Evolutionary conservation across 2,888 invertebrate species (phyloP).

Genomic region (Sinodicranocentrus sp.): DNA sequence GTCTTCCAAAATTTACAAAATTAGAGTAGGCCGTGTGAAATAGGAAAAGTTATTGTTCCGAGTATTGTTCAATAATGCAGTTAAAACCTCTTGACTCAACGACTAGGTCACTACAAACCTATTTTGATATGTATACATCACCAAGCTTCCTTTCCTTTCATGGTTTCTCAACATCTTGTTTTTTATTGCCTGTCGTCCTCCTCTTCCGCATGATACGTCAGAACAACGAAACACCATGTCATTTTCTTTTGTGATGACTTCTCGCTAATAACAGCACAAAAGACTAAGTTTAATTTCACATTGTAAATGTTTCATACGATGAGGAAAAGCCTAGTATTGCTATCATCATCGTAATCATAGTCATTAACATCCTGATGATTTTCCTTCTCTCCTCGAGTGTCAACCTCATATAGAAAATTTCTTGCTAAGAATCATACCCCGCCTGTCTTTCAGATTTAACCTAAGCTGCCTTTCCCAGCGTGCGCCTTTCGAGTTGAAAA

Average conservation of each 20-base stretch:
- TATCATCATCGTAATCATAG: slow-evolving; percentile 29
- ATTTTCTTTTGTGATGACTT: not conserved
- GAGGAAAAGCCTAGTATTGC: slow-evolving; percentile 14
- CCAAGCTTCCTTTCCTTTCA: too few relatives aligned
- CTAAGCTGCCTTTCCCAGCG: too few relatives aligned
- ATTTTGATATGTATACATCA: not conserved
- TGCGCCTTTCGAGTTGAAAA: too few relatives aligned
- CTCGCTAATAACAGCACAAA: not conserved
- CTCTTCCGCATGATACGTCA: too few relatives aligned
- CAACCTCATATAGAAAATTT: not conserved
- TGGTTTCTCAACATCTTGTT: not conserved
- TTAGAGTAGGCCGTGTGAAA: not conserved
- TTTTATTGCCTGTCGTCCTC: slow-evolving; percentile 1
- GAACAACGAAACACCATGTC: not conserved
- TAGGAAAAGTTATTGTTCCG: too few relatives aligned
- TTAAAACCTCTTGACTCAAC: too few relatives aligned
- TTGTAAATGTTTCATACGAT: slow-evolving; percentile 50
- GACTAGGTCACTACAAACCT: too few relatives aligned
- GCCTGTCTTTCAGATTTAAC: too few relatives aligned
- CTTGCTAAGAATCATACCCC: too few relatives aligned
- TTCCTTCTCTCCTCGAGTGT: not conserved
- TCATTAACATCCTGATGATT: slow-evolving; percentile 33
- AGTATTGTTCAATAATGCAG: slow-evolving; percentile 20
- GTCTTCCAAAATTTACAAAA: not conserved
- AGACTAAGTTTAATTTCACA: slow-evolving; percentile 20